Percentiles rank a stretch among this genome's conserved stretches.
These are phyloP conservation scores for Trididemnum clinides DNA, from an alignment of 23 tunicate species.

Conservation along the genomic window DNA sequence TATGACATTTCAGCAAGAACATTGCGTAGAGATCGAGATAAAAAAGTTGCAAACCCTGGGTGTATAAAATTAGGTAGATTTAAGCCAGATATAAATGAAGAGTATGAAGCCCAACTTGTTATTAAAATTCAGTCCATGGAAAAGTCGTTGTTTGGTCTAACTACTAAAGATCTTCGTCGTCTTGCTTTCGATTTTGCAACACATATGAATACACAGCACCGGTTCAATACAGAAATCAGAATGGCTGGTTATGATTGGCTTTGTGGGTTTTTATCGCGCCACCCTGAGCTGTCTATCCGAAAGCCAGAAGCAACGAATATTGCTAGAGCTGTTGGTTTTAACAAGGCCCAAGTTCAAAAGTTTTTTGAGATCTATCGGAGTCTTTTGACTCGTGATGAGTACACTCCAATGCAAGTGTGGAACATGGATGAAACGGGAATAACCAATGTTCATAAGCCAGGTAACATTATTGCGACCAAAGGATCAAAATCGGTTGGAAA, in stretches of 20 bases:
- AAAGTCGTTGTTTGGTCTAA: background rate
- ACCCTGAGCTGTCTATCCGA: slow-evolving; percentile 10
- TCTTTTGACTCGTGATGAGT: background rate
- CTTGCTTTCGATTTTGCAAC: slow-evolving; percentile 15
- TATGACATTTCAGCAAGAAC: background rate
- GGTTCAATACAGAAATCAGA: slow-evolving; percentile 22
- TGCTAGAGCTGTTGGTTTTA: slow-evolving; percentile 18
- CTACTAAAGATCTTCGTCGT: slow-evolving; percentile 5
- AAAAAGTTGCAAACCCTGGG: slow-evolving; percentile 16
- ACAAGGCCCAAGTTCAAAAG: background rate
- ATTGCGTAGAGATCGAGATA: background rate
- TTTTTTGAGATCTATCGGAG: background rate
- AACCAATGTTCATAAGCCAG: background rate
- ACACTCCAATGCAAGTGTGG: background rate
- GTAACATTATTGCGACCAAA: background rate
- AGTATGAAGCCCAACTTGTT: background rate
- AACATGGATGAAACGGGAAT: slow-evolving; percentile 18
- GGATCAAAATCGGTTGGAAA: background rate
- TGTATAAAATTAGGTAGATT: background rate
- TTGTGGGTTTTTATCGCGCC: background rate
- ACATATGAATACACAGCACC: background rate
- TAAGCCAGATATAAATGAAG: background rate
- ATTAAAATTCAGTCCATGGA: background rate
- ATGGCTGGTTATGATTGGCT: slow-evolving; percentile 28
- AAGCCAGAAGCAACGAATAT: background rate